Percentiles rank a stretch among this genome's conserved stretches.
These are phyloP conservation scores for Gerris lacustris DNA, from an alignment of 2,888 invertebrate genomes.

Conservation along the genomic window DNA sequence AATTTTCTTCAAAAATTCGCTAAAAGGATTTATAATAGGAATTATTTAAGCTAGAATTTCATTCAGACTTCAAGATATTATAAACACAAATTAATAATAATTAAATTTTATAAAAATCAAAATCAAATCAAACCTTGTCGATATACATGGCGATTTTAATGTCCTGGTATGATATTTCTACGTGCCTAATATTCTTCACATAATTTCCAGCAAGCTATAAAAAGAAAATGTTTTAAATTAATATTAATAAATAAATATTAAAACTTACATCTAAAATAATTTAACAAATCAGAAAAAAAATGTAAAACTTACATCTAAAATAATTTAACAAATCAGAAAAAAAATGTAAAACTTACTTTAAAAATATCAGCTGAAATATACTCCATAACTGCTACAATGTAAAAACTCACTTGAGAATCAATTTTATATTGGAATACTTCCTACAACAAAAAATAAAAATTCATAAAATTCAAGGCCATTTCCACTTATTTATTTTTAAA, in stretches of 20 bases:
- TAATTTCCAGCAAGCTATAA: slow-evolving; percentile 82
- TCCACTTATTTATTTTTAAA: too few species aligned
- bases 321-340: too few species aligned
- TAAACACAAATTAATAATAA: not conserved
- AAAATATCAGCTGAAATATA: slow-evolving; percentile 91
- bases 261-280: not conserved
- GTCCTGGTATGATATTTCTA: slow-evolving; percentile 82
- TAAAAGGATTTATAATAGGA: too few species aligned
- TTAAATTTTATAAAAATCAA: slow-evolving; percentile 10
- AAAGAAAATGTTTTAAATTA: slow-evolving; percentile 14
- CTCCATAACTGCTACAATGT: slow-evolving; percentile 85
- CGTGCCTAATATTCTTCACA: slow-evolving; percentile 89
- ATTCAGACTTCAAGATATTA: too few species aligned
- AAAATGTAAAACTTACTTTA: slow-evolving; percentile 46
- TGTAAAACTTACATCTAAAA: slow-evolving; percentile 39
- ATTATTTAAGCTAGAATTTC: too few species aligned
- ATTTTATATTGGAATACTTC: slow-evolving; percentile 78
- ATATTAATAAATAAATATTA: not conserved
- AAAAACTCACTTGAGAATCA: slow-evolving; percentile 74
- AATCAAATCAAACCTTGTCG: slow-evolving; percentile 59
- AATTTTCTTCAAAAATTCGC: too few species aligned
- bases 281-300: too few species aligned
- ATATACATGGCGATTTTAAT: slow-evolving; percentile 96
- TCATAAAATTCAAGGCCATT: not conserved
- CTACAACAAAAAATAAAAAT: slow-evolving; percentile 40